Evolutionary conservation across 2,797 vertebrate species (phyloP).

Genomic region (Rhynchotus rufescens): DNA sequence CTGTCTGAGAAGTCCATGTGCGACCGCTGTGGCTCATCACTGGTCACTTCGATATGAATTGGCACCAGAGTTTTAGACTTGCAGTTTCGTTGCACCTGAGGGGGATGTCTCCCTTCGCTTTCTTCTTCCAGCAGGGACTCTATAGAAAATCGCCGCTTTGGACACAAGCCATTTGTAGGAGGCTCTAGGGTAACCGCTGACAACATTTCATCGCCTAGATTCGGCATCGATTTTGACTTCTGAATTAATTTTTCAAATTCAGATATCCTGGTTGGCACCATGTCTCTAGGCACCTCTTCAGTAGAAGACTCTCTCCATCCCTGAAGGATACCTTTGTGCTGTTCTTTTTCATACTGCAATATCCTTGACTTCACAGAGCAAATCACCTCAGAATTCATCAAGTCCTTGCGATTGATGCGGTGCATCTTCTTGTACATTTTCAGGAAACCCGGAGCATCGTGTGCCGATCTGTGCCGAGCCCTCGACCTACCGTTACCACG

Average conservation of each 20-base stretch:
- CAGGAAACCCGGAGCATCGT: constrained; percentile 92
- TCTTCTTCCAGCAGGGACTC: constrained; percentile 96
- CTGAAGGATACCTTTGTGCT: constrained; percentile 83
- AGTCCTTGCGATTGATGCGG: constrained; percentile 93
- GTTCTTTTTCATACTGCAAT: constrained; percentile 92
- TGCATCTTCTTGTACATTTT: constrained; percentile 99
- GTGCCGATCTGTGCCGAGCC: constrained; percentile 82
- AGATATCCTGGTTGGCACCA: constrained; percentile 95
- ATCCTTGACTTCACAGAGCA: constrained; percentile 96
- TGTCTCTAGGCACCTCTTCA: constrained; percentile 90
- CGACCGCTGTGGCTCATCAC: constrained; percentile 75
- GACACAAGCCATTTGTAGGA: constrained; percentile 86
- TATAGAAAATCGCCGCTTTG: constrained; percentile 93
- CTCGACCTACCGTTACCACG: constrained; percentile 50
- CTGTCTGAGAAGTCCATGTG: constrained; percentile 92
- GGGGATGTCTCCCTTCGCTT: constrained; percentile 81
- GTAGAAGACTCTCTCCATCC: constrained; percentile 86
- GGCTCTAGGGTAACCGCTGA: constrained; percentile 87
- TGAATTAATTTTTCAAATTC: constrained; percentile 94
- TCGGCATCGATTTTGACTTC: constrained; percentile 98
- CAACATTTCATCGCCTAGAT: constrained; percentile 90
- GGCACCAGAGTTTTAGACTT: constrained; percentile 80
- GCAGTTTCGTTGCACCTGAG: constrained; percentile 83
- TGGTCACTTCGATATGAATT: constrained; percentile 85
- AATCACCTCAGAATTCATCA: constrained; percentile 93